A percentile compares a stretch with the other conserved stretches of the same genome.
phyloP scores from a whole-genome alignment of 2,888 invertebrate genomes.

The Coecobrya sp. region DNA sequence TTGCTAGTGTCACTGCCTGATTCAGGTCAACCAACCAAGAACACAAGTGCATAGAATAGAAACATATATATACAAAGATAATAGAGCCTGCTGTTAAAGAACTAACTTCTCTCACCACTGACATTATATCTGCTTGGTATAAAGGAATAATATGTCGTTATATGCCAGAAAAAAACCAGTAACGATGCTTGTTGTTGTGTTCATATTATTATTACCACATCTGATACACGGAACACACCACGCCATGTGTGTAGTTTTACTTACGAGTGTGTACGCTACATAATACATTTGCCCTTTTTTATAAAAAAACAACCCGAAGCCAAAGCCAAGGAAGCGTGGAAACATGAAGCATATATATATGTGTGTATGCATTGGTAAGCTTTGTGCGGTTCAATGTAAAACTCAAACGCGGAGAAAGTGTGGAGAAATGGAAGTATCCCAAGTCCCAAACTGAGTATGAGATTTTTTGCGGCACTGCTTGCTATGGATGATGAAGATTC shows the following conservation, averaged over 20 bases:
- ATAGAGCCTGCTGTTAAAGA: no score
- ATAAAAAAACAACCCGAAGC: slow-evolving; percentile 2
- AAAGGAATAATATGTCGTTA: no score
- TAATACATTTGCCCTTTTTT: slow-evolving; percentile 42
- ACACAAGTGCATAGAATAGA: not conserved
- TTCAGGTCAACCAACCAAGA: slow-evolving; percentile 24
- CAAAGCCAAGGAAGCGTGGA: slow-evolving; percentile 44
- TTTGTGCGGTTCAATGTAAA: slow-evolving; percentile 19
- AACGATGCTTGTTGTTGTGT: slow-evolving; percentile 18
- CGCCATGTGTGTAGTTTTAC: slow-evolving; percentile 26
- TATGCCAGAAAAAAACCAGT: not conserved
- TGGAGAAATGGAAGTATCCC: slow-evolving; percentile 23
- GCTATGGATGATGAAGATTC: slow-evolving; percentile 28
- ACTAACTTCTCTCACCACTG: not conserved
- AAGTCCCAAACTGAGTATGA: not conserved
- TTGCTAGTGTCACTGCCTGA: not conserved
- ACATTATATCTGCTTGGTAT: not conserved
- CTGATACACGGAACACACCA: slow-evolving; percentile 6
- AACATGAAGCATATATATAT: slow-evolving; percentile 23
- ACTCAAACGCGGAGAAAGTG: not conserved
- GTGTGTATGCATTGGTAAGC: not conserved
- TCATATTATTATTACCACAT: slow-evolving; percentile 31
- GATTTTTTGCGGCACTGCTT: not conserved
- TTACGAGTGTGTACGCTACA: slow-evolving; percentile 17
- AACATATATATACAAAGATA: no score